phyloP scores from a whole-genome alignment of 92 coral and sea anemone species.

The Micromussa lordhowensis region DNA sequence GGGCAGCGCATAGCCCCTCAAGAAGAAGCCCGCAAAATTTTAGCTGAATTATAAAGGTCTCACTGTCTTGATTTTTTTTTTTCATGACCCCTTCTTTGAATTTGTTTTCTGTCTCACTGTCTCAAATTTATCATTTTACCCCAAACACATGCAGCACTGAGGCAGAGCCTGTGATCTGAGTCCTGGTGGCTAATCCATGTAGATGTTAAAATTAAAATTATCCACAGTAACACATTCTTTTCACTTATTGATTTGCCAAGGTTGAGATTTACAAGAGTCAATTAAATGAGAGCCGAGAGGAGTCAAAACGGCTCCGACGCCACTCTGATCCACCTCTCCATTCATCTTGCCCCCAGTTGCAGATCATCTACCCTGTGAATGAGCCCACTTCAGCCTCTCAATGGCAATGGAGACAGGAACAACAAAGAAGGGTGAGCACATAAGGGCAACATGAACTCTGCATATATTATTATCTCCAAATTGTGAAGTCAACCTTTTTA shows the following conservation, averaged over 20 bases:
- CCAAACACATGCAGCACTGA: not conserved
- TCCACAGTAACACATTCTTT: not conserved
- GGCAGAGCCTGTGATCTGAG: not conserved
- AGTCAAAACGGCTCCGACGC: conserved; percentile 53
- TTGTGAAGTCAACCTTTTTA: not conserved
- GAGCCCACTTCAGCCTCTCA: conserved; percentile 56
- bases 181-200: not conserved
- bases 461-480: not conserved
- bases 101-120: too few relatives aligned
- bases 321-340: conserved; percentile 53
- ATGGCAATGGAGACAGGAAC: conserved; percentile 84
- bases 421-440: conserved; percentile 80
- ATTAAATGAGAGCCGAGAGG: conserved; percentile 64
- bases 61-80: too few relatives aligned
- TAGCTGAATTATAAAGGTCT: too few relatives aligned
- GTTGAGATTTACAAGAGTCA: conserved; percentile 79
- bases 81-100: too few relatives aligned
- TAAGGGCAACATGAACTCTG: not conserved
- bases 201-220: not conserved
- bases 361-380: conserved; percentile 78
- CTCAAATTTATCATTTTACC: too few relatives aligned
- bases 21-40: too few relatives aligned
- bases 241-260: conserved; percentile 25
- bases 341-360: conserved; percentile 77
- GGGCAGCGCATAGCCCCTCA: too few relatives aligned